Percentiles rank a stretch among this genome's conserved stretches.
These are phyloP conservation scores for Sinosuthora webbiana DNA, from an alignment of 2,113 vertebrate species.

Conservation along the genomic window DNA sequence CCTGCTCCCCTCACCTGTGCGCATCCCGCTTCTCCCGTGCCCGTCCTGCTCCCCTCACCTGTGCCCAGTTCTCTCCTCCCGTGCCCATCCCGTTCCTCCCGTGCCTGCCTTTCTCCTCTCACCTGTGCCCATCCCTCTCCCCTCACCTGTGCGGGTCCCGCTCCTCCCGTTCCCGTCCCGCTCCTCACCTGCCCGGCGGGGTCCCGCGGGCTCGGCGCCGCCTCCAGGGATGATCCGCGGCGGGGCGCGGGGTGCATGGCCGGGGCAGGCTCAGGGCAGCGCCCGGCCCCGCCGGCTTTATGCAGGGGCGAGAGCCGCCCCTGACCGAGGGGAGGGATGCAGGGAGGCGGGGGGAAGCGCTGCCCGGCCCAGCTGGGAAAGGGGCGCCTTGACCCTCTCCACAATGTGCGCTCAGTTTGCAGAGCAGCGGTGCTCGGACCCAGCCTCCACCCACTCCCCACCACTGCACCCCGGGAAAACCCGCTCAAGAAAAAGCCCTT, in stretches of 20 bases:
- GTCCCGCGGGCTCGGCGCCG: conserved; percentile 77
- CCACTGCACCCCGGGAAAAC: fast-evolving
- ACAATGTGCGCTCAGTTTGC: fast-evolving
- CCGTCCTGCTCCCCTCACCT: neutral
- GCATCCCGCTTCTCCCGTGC: neutral
- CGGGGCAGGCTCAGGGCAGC: neutral
- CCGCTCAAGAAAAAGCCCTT: fast-evolving
- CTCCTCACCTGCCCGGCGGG: conserved; percentile 75
- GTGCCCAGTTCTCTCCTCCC: neutral
- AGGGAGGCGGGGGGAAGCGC: neutral
- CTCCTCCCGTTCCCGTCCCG: neutral
- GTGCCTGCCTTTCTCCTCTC: too few relatives aligned
- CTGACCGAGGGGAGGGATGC: neutral
- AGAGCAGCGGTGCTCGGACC: neutral
- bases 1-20: neutral
- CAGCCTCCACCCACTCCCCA: fast-evolving
- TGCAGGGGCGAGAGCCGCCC: neutral
- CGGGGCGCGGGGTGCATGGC: conserved; percentile 64
- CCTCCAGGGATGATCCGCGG: conserved; percentile 81
- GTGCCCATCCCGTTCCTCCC: neutral
- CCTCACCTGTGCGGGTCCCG: neutral
- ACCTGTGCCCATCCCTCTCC: neutral
- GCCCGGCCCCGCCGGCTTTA: neutral
- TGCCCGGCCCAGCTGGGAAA: neutral
- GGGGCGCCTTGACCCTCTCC: fast-evolving